Base-by-base conservation (phyloP, 2,888 invertebrate species). In the Achlya flavicornis region DNA sequence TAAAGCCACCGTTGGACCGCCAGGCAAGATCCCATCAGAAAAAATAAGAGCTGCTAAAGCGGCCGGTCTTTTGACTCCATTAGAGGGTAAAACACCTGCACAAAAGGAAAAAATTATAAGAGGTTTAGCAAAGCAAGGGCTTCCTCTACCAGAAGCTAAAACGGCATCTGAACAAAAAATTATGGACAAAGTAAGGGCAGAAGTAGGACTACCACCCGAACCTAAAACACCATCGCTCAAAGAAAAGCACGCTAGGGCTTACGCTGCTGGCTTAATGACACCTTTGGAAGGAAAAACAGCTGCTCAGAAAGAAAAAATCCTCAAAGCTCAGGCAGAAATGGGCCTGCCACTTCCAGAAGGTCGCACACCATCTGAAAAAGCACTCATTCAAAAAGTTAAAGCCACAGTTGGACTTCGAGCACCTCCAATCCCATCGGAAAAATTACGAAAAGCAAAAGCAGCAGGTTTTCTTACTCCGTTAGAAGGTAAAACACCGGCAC, bases 141-240 rank as follows among this genome's bases (percentile, higher is more conserved):
- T 78, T 48, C 72, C 78, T 4, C 62, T 84, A 2, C 83, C 83
- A 0, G 71, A 73, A 63, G 81, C 79, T 1, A 63, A 73, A 48
- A 78, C 83, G 0, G 19, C 75, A 10, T 80, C 83, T 0, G 83
- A 79, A 68, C 78, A 76, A 66, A 67, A 63, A 38, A 58, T 80
- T n/a, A 73, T 80, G 26, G 58, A 64, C 38, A 74, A 67, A 65
- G 64, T 70, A 4, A 43, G 63, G 3, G 14, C 46, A 48, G 70
- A 72, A 8, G 14, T 75, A 41, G 74, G 74, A 10, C 62, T 75
- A 8, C 75, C 74, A 0, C 69, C 74, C 3, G 68, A 67, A 67
- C 72, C 75, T 0, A 68, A 67, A 65, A 67, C 70, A 35, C 16
- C 61, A 6, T 58, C 67, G 2, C 46, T 62, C 8, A 72, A 66